These are phyloP conservation scores for Anaspis maculata DNA, from an alignment of 2,888 invertebrate genomes.

Conservation along the genomic window DNA sequence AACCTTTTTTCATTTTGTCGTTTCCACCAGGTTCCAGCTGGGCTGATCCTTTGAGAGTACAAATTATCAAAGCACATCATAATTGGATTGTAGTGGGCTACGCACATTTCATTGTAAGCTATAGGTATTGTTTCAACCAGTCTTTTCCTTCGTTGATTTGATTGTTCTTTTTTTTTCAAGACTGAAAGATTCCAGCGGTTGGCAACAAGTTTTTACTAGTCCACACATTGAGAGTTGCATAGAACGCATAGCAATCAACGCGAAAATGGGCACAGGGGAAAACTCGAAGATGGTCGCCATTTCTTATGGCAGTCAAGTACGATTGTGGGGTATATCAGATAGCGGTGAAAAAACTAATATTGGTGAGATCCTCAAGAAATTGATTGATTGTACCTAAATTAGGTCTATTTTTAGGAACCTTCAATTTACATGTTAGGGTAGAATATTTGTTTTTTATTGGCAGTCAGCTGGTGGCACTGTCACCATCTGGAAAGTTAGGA, in stretches of 20 bases:
- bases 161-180: conserved; percentile 36
- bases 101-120: conserved; percentile 91
- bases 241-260: conserved; percentile 86
- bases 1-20: neutral
- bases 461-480: conserved; percentile 93
- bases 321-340: conserved; percentile 73
- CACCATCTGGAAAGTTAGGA: conserved; percentile 86
- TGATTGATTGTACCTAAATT: conserved; percentile 1
- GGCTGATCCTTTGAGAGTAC: conserved; percentile 80
- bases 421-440: conserved; percentile 85
- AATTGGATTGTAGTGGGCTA: conserved; percentile 97
- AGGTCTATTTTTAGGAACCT: conserved; percentile 57
- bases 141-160: too few species aligned
- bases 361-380: conserved; percentile 39
- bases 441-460: conserved; percentile 97
- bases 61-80: conserved; percentile 92
- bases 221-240: conserved; percentile 84
- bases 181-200: conserved; percentile 92
- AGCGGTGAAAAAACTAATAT: conserved; percentile 67
- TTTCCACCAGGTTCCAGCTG: conserved; percentile 53
- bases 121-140: too few species aligned
- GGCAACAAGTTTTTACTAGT: conserved; percentile 92
- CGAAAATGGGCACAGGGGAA: conserved; percentile 52
- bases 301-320: conserved; percentile 66
- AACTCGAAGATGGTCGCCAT: conserved; percentile 76